These are phyloP conservation scores for Cinclus cinclus DNA, from an alignment of 2,113 vertebrate genomes.

Conservation along the genomic window DNA sequence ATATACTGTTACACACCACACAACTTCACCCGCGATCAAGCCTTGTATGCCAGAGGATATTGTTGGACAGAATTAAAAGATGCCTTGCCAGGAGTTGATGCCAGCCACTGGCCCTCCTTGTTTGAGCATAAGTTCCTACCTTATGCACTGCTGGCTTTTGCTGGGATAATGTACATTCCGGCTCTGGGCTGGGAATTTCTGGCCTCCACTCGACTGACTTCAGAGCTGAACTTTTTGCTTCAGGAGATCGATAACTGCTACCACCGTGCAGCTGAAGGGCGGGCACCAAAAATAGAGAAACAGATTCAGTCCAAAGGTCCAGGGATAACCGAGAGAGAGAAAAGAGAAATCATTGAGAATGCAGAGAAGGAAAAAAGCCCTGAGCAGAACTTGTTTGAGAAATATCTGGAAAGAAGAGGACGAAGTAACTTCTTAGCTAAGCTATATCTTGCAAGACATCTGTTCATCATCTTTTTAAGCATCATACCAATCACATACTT, in stretches of 20 bases:
- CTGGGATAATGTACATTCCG: constrained; percentile 98
- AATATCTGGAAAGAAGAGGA: constrained; percentile 94
- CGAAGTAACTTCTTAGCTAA: constrained; percentile 98
- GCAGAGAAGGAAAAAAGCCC: constrained; percentile 99
- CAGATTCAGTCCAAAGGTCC: constrained; percentile 99
- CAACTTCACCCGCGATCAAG: constrained; percentile 99
- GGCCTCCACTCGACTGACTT: constrained; percentile 96
- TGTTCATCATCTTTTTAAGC: constrained; percentile 96
- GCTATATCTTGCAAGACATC: constrained; percentile 90
- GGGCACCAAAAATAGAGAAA: constrained; percentile 98
- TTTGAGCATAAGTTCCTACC: constrained; percentile 99
- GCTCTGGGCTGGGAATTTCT: constrained; percentile 97
- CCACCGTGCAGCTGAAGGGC: constrained; percentile 94
- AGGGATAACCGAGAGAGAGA: constrained; percentile 91
- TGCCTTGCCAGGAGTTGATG: constrained; percentile 87
- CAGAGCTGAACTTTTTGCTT: constrained; percentile 98
- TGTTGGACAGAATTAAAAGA: constrained; percentile 99
- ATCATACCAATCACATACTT: constrained; percentile 95
- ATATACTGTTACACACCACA: constrained; percentile 99
- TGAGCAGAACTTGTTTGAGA: constrained; percentile 98
- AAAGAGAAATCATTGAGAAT: constrained; percentile 97
- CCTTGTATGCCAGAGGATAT: constrained; percentile 97
- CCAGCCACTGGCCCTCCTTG: constrained; percentile 89
- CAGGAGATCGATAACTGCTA: constrained; percentile 99
- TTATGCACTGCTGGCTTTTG: constrained; percentile 95